Evolutionary conservation across 1,140 invertebrate species (phyloP).

Genomic region (Drosophila ironensis): DNA sequence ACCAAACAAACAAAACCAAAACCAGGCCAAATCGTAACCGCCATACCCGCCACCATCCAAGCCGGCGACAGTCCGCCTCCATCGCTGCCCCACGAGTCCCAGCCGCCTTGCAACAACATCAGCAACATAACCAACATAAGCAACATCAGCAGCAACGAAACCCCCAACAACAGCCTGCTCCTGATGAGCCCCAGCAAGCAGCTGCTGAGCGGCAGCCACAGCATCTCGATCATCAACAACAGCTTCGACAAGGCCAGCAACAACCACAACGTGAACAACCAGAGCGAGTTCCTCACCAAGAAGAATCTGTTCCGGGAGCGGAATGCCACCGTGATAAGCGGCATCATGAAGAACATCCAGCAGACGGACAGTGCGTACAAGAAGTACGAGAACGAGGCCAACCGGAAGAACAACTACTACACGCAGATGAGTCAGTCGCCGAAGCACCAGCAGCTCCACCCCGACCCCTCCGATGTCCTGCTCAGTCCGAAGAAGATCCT

Average conservation of each 20-base stretch:
- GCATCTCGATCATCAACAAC: slow-evolving; percentile 80
- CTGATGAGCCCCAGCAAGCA: slow-evolving; percentile 75
- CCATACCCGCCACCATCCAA: slow-evolving; percentile 77
- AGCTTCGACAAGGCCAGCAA: slow-evolving; percentile 72
- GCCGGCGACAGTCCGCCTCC: slow-evolving; percentile 74
- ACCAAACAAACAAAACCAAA: slow-evolving; percentile 16
- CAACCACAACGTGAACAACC: slow-evolving; percentile 50
- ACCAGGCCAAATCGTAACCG: slow-evolving; percentile 79
- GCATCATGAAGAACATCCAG: slow-evolving; percentile 80
- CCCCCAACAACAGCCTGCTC: slow-evolving; percentile 69
- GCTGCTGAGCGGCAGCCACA: slow-evolving; percentile 72
- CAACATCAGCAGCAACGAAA: slow-evolving; percentile 57
- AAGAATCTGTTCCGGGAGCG: slow-evolving; percentile 79
- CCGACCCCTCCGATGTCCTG: slow-evolving; percentile 32
- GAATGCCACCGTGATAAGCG: slow-evolving; percentile 79
- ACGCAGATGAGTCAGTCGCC: slow-evolving; percentile 67
- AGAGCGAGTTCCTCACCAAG: slow-evolving; percentile 78
- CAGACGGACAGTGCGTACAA: slow-evolving; percentile 71
- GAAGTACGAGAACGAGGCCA: slow-evolving; percentile 80
- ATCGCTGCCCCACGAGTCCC: slow-evolving; percentile 55
- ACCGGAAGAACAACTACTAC: slow-evolving; percentile 78
- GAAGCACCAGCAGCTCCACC: slow-evolving; percentile 50
- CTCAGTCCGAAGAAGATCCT: slow-evolving; percentile 70
- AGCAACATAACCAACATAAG: slow-evolving; percentile 38
- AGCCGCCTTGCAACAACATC: slow-evolving; percentile 26